Percentiles rank a stretch among this genome's conserved stretches.
Evolutionary conservation across 2,888 invertebrate species (phyloP).

Genomic region (Idaea straminata): DNA sequence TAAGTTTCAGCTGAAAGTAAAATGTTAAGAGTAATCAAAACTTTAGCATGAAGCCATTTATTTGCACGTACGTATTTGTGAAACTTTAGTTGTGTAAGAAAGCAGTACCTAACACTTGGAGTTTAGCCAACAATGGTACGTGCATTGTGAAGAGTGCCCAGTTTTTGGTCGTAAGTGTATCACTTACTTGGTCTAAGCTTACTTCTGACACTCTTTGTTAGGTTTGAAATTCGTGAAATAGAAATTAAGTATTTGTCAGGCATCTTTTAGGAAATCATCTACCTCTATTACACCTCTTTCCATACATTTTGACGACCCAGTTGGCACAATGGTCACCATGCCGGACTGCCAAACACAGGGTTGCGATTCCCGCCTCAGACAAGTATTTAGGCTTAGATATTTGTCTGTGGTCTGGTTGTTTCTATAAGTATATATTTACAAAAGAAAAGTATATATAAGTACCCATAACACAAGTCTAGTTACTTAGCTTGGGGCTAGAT

Average conservation of each 20-base stretch:
- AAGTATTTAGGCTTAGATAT: too few species aligned
- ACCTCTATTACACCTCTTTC: too few species aligned
- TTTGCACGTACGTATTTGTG: conserved; percentile 23
- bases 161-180: conserved; percentile 18
- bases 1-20: background rate
- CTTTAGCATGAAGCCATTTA: conserved; percentile 21
- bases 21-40: conserved; percentile 19
- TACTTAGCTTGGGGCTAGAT: too few species aligned
- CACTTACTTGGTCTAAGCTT: conserved; percentile 12
- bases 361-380: too few species aligned
- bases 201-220: background rate
- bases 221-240: background rate
- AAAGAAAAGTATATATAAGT: too few species aligned
- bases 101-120: conserved; percentile 51
- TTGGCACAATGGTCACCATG: too few species aligned
- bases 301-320: too few species aligned
- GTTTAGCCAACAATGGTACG: conserved; percentile 43
- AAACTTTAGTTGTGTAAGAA: conserved; percentile 30
- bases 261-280: background rate
- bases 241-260: background rate
- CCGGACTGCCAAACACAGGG: too few species aligned
- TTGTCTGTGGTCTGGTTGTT: too few species aligned
- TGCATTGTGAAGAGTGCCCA: conserved; percentile 33
- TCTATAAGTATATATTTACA: too few species aligned
- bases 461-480: too few species aligned